Base-by-base conservation (phyloP, 2,113 vertebrate species). In the Orcinus orca region DNA sequence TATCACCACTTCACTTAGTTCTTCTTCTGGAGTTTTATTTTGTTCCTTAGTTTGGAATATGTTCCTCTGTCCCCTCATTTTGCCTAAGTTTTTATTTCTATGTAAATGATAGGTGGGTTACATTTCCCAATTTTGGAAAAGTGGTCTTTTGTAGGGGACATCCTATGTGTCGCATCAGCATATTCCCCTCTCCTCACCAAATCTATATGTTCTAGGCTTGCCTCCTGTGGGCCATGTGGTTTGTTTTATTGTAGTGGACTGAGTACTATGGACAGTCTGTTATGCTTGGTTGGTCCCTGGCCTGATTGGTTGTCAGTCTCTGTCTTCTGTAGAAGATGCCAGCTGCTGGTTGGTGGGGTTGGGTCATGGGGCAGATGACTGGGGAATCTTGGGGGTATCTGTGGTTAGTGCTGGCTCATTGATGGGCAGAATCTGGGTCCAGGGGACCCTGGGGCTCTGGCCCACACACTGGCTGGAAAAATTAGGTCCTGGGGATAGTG, bases 211-310 rank as follows among this genome's bases (percentile, higher is more conserved):
- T 50, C 17, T 3, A 76, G 41, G 0, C 29, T 11, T 50, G 44
- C 17, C 44, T 0, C 0, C 18, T 33, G 15, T 50, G 15, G 44
- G 0, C 17, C 6, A 2, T 50, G 29, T 76, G 26, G 25, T 76
- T 33, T 44, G 18, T 5, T 20, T 76, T 33, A 76, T 11, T 11
- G 17, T 76, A 17, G 2, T 20, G 17, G 17, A 15, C 4, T 33
- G 8, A 76, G 44, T 50, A 29, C 47, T 50, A 29, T 11, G 29
- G 29, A 10, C 26, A 76, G 17, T 33, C 15, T 76, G 15, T 31
- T 76, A 31, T 41, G 73, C 8, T 44, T 74, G 41, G 4, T 44
- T 74, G 41, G 26, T 17, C 41, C 41, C 41, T 74, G 38, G 6
- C 13, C 25, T 29, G 41, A 14, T 44, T 44, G 41, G 25, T 31